Base-by-base conservation (phyloP, 1,140 invertebrate species). In the Drosophila yakuba region DNA sequence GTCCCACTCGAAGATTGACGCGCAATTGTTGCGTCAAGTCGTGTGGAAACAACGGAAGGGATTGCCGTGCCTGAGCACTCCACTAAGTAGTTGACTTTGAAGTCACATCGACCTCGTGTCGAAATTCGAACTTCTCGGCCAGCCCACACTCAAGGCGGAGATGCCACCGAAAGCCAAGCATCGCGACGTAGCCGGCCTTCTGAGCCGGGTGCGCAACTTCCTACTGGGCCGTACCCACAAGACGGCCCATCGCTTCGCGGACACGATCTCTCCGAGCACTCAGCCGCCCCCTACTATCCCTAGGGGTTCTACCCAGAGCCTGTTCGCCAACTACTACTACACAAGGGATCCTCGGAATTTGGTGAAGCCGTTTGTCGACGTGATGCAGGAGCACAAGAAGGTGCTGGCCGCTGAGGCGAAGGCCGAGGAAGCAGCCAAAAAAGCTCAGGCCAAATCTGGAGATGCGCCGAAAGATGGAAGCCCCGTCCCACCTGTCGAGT, bases 141-240 rank as follows among this genome's bases (percentile, higher is more conserved):
- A n/a, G 11, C 6, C 4, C 12, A 20, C 6, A 15, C 3, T 15
- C 15, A 3, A 14, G 4, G 8, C 6, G 0, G 20, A 61, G 36
- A 85, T 85, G 83, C 54, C 69, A 1, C 39, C 48, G 4, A 61
- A 43, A 4, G 80, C 77, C 17, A 56, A 66, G 11, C 80, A 83
- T 15, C 84, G 83, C 8, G 84, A 88, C 17, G 44, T 88, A 15
- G 74, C 84, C 8, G 71, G 57, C 1, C 74, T 88, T 14, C 50
- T 88, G 3, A 71, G 78, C 17, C 55, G 59, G 2, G 1, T 88
- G 0, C 83, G 83, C n/a, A 36, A 89, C n/a, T 88, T 88, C 45
- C 48, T 89, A 0, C 32, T 88, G 44, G 83, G 83, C 1, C 72
- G 83, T 8, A 67, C 51, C 2, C 72, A 89, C 23, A 43, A 62